Conservation (phyloP, 2,113 vertebrate species). For the Myanophis thanlyinensis region DNA sequence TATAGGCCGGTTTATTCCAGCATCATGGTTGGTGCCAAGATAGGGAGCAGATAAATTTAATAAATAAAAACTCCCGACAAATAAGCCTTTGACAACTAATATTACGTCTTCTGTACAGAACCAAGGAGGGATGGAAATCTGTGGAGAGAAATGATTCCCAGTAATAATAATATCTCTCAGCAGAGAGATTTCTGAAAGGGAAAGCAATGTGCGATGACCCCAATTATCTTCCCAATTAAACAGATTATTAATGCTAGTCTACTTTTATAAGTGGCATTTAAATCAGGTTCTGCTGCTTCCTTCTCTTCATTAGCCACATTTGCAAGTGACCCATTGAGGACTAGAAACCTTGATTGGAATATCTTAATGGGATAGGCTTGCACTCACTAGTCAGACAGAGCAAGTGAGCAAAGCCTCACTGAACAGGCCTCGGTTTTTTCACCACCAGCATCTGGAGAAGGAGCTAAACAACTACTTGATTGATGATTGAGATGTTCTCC, state of each 20-base stretch:
- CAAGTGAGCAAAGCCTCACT: not conserved
- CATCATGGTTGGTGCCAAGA: not conserved
- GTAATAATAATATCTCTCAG: not conserved
- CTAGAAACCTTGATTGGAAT: not conserved
- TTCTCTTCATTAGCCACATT: not conserved
- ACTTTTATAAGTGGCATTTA: too few relatives aligned
- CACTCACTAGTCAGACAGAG: not conserved
- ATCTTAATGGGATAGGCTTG: not conserved
- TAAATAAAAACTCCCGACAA: not conserved
- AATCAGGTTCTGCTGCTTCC: not conserved
- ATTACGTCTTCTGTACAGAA: too few relatives aligned
- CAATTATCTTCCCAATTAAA: not conserved
- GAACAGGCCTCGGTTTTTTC: not conserved
- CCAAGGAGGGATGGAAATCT: not conserved
- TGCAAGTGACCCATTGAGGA: not conserved
- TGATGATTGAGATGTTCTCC: not conserved
- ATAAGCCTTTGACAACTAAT: not conserved
- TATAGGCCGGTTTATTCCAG: not conserved
- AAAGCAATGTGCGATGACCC: not conserved
- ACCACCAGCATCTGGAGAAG: not conserved
- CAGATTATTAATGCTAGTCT: not conserved
- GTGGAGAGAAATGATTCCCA: not conserved
- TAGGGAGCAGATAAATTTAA: not conserved
- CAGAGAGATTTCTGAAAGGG: not conserved
- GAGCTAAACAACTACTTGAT: not conserved